phyloP scores from a whole-genome alignment of 2,113 vertebrate species.

The Malurus elegans region DNA sequence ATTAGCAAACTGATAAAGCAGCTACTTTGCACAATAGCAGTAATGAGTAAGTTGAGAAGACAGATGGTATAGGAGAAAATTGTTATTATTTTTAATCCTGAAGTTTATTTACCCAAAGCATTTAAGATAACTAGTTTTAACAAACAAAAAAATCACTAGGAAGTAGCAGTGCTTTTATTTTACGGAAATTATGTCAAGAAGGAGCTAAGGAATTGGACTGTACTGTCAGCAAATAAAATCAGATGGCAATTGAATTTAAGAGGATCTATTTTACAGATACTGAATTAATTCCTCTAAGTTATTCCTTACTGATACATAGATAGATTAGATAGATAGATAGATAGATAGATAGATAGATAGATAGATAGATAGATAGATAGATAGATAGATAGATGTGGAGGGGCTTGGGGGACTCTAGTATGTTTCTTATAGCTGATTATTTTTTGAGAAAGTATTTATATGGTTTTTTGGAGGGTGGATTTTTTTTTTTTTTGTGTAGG shows the following conservation, averaged over 20 bases:
- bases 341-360: no score
- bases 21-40: background rate
- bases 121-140: background rate
- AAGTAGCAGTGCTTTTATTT: background rate
- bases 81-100: background rate
- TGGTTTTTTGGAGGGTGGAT: background rate
- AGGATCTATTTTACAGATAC: background rate
- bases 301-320: background rate
- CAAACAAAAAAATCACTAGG: background rate
- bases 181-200: background rate
- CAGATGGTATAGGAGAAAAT: background rate
- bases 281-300: background rate
- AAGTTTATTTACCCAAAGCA: background rate
- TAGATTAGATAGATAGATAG: no score
- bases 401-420: background rate
- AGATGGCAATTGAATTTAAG: background rate
- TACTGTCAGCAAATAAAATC: background rate
- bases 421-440: background rate
- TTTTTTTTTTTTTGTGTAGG: background rate
- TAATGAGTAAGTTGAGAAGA: background rate
- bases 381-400: background rate
- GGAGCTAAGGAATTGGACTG: background rate
- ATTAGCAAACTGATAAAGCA: background rate
- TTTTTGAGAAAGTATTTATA: background rate
- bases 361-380: no score